Base-by-base conservation (phyloP, 2,888 invertebrate genomes). In the Caenorhabditis doughertyi region DNA sequence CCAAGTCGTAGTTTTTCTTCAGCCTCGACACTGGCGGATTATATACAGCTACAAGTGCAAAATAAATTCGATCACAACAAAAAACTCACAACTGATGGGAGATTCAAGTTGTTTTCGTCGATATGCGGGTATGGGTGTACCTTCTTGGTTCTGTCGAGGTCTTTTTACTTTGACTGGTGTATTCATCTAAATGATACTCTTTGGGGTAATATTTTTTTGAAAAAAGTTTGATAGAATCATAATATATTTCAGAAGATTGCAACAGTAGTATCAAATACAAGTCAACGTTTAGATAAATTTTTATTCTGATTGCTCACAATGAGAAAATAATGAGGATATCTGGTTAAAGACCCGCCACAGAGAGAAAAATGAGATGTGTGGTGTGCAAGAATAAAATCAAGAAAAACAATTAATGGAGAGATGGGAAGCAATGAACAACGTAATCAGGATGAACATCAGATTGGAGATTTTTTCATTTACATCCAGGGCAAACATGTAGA, bases 401-500 rank as follows among this genome's bases (percentile, higher is more conserved):
- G 23, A 58, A 49, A 18, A 47, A 27, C 23, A 4, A 29, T n/a
- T n/a, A n/a, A n/a, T n/a, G n/a, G n/a, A 39, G 51, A 23, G 13
- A 25, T 42, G 39, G 7, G 23, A 42, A 23, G 29, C 35, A 35
- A 51, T 35, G 21, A 1, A 7, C 27, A 56, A 32, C 2, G 35
- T 21, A 65, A 29, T 8, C 23, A 25, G 9, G 16, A 13, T 23
- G 13, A 23, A 39, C 39, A 3, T 39, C 32, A 39, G 4, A 39
- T 16, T 5, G 39, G 16, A 16, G 13, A 13, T 8, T 39, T 5
- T 3, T 39, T 79, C 55, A 82, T 7, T 72, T 62, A 68, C 99
- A 99, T 53, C 97, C 97, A 18, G 98, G 98, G 92, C 99, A 99
- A 47, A 96, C 96, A 92, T 99, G 98, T 70, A 99, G 93, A 0